Evolutionary conservation across 2,797 vertebrate species (phyloP).

Genomic region (Takifugu ocellatus): DNA sequence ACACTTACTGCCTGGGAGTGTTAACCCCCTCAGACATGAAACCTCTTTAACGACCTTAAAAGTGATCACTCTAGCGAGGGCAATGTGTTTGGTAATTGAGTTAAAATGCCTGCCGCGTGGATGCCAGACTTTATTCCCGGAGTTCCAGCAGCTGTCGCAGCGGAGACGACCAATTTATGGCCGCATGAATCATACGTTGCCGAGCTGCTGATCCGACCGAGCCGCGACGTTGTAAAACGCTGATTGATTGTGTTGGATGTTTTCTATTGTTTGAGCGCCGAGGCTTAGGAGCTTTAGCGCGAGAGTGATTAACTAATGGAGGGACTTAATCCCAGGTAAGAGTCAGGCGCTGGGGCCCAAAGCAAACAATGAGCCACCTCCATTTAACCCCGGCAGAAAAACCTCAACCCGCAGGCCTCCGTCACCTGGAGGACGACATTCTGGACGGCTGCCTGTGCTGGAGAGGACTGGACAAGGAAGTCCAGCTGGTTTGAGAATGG

Average conservation of each 20-base stretch:
- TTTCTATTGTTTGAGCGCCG: constrained; percentile 46
- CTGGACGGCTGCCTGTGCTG: constrained; percentile 34
- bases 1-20: constrained; percentile 40
- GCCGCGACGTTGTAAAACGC: constrained; percentile 38
- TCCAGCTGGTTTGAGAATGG: constrained; percentile 18
- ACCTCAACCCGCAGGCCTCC: constrained; percentile 32
- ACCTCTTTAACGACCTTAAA: constrained; percentile 52
- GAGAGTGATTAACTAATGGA: constrained; percentile 77
- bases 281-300: constrained; percentile 62
- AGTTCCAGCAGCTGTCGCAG: constrained; percentile 64
- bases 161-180: constrained; percentile 55
- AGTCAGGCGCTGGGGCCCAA: constrained; percentile 36
- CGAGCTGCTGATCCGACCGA: constrained; percentile 15
- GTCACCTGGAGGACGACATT: constrained; percentile 35
- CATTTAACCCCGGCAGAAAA: constrained; percentile 39
- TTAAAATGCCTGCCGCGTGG: constrained; percentile 63
- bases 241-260: constrained; percentile 60
- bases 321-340: constrained; percentile 67
- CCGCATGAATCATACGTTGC: constrained; percentile 30
- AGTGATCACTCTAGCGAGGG: constrained; percentile 34
- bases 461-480: constrained; percentile 6
- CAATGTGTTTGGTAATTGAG: constrained; percentile 65
- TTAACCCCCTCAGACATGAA: constrained; percentile 38
- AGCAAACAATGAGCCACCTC: constrained; percentile 49
- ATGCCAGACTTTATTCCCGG: constrained; percentile 47